Base-by-base conservation (phyloP, 1,140 invertebrate genomes). In the Galendromus occidentalis region DNA sequence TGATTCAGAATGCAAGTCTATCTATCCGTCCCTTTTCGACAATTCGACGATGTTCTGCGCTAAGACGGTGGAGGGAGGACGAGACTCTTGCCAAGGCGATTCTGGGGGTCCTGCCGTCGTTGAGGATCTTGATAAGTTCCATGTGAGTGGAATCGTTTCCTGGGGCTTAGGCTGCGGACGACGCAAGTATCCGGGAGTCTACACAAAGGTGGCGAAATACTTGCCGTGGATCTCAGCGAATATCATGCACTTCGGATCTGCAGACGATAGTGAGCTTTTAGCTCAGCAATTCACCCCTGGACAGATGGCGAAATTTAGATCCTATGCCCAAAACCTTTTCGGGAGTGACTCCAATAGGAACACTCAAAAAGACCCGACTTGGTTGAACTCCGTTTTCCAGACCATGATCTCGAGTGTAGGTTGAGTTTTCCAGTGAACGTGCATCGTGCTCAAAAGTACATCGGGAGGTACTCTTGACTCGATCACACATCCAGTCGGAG, bases 131-230 rank as follows among this genome's bases (percentile, higher is more conserved):
- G 22, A 59, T 29, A 20, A 17, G 1, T 59, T 59, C 22, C 14
- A 29, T 22, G 25, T 59, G 1, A 20, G 9, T 25, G 87, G 91
- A 7, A 88, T 93, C 18, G 89, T 93, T 1, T 92, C 88, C 7
- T 90, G 89, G 1, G 91, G 90, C 7, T 91, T 91, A 74, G 91
- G 88, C 0, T 94, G 91, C 72, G 91, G 89, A 0, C 87, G 89
- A 72, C 80, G 85, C 14, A 88, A 88, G 0, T 88, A 92, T 74
- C 89, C 90, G 0, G 74, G 74, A n/a, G 70, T 71, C 1, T 71
- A 71, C 66, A 70, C 70, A 14, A 29, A 44, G n/a, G 55, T 66
- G 18, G 69, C 72, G 17, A 71, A 69, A 22, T 79, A 73, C 71
- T 70, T 73, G 25, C 66, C 66, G 20, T 79, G 77, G 77, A 77